Conservation (phyloP, 2,113 vertebrate genomes). For the Gymnocephalus cernua region DNA sequence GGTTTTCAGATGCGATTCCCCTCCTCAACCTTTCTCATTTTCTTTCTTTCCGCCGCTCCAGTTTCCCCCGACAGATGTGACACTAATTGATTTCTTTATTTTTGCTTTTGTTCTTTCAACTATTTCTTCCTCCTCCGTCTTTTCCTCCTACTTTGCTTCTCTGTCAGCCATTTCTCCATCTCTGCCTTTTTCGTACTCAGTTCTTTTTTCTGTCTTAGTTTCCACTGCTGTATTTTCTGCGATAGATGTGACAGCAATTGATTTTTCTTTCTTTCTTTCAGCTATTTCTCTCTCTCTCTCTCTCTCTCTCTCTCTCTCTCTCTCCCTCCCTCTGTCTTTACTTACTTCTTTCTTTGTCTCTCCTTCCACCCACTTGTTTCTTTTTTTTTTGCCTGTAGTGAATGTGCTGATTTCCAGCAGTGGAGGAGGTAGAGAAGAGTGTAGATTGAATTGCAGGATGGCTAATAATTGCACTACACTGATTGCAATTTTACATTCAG, state of each 20-base stretch:
- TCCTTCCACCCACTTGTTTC: constrained; percentile 44
- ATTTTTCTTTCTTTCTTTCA: constrained; percentile 31
- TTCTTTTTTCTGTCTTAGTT: constrained; percentile 5
- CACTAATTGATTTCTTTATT: constrained; percentile 58
- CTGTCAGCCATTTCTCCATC: background rate
- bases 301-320: background rate
- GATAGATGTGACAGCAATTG: constrained; percentile 30
- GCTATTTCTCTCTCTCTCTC: background rate
- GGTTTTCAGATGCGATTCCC: constrained; percentile 42
- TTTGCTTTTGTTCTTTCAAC: constrained; percentile 49
- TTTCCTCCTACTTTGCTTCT: constrained; percentile 20
- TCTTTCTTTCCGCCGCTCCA: constrained; percentile 21
- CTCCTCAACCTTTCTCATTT: constrained; percentile 36
- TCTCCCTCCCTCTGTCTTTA: constrained; percentile 7
- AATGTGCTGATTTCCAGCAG: constrained; percentile 61
- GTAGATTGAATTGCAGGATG: constrained; percentile 68
- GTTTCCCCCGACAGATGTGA: constrained; percentile 42
- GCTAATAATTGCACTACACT: constrained; percentile 76
- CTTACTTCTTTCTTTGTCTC: constrained; percentile 43
- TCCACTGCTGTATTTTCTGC: constrained; percentile 9
- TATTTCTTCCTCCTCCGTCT: constrained; percentile 18
- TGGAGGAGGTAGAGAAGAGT: constrained; percentile 38
- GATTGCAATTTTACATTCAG: constrained; percentile 78
- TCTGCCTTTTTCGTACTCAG: constrained; percentile 2
- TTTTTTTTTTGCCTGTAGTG: constrained; percentile 18